Base-by-base conservation (phyloP, 2,888 invertebrate genomes). In the Amorpha juglandis region DNA sequence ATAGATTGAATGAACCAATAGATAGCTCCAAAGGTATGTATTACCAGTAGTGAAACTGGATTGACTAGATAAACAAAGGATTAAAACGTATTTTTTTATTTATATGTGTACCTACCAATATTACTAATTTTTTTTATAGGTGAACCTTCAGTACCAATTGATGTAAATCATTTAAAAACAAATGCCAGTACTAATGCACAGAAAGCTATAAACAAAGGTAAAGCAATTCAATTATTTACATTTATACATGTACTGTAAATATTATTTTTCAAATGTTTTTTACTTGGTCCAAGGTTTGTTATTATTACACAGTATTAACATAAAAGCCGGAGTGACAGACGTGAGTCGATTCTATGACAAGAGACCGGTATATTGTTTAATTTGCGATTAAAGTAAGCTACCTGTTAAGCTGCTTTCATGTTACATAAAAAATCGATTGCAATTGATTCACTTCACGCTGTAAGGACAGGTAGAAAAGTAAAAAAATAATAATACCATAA, bases 131-230 rank as follows among this genome's bases (percentile, higher is more conserved):
- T 21, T 50, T 12, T 71, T 71, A 63, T 66, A 71, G 68, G 35
- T 47, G 64, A 69, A 62, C 58, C 66, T 27, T 48, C 68, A 52
- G 35, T 52, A 21, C 51, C 65, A 67, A 64, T 53, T 21, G 69
- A 65, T 47, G 52, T 33, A 12, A 35, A 35, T 12, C 35, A 16
- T 35, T 47, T 14, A 8, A 16, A 55, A 16, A 48, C 48, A 55
- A 19, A 47, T 9, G 51, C 63, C 11, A 45, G 38, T 42, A 53
- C 14, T 52, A 53, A 52, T 62, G 45, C 50, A 62, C 63, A 21
- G 12, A 63, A 71, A 64, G 64, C 65, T 63, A 27, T 67, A 9
- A 77, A 69, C 65, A 75, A 73, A 76, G 76, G 78, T 79, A 66
- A 47, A n/a, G 53, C 33, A 55, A 55, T 55, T 55, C 35, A 35